These are phyloP conservation scores for Muscina levida DNA, from an alignment of 2,888 invertebrate species.

Conservation along the genomic window DNA sequence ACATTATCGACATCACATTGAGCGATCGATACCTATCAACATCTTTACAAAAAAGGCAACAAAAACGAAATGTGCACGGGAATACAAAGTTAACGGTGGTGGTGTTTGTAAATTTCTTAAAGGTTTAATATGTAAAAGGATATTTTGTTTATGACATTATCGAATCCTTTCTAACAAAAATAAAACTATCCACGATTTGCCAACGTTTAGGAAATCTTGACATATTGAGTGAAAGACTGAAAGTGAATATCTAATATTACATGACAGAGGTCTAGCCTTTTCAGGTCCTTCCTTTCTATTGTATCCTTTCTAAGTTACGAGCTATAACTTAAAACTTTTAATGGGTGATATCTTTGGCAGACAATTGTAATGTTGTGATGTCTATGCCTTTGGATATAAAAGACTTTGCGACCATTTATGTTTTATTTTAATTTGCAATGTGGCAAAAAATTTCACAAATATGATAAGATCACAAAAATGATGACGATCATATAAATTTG, in stretches of 20 bases:
- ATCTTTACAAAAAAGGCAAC: constrained; percentile 15
- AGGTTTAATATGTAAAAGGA: constrained; percentile 46
- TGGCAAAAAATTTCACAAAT: not conserved
- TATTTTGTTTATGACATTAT: constrained; percentile 28
- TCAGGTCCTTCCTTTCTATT: too few relatives aligned
- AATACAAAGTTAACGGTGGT: too few relatives aligned
- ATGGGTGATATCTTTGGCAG: constrained; percentile 20
- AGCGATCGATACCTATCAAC: constrained; percentile 58
- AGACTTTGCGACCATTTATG: not conserved
- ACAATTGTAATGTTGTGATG: constrained; percentile 24
- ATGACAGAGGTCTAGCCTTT: not conserved
- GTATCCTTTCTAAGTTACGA: not conserved
- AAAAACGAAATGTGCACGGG: not conserved
- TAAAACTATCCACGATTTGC: constrained; percentile 34
- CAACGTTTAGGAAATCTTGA: constrained; percentile 27
- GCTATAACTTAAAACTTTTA: constrained; percentile 1
- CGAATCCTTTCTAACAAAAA: too few relatives aligned
- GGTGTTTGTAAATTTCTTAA: constrained; percentile 24
- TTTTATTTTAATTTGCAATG: not conserved
- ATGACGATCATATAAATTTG: too few relatives aligned
- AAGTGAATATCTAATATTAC: constrained; percentile 37
- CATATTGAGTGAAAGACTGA: constrained; percentile 33
- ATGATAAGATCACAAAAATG: constrained; percentile 23
- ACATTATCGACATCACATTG: not conserved
- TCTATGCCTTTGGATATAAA: not conserved